Conservation (phyloP, 2,797 vertebrate genomes). For the Halcyon chelicuti region DNA sequence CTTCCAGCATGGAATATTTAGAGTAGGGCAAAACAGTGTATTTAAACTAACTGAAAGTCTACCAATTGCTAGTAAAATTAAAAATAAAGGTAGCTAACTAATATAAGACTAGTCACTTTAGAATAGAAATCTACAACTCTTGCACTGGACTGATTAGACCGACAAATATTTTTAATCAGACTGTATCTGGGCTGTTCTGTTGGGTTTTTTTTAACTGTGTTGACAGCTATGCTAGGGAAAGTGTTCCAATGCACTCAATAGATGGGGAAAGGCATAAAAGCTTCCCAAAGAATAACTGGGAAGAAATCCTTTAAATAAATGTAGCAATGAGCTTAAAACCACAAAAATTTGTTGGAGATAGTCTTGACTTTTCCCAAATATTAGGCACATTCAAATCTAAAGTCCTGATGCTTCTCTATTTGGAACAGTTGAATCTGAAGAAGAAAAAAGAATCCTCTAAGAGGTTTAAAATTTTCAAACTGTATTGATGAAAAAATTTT, state of each 20-base stretch:
- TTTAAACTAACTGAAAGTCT: neutral
- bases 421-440: neutral
- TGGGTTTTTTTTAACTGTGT: neutral
- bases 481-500: neutral
- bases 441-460: neutral
- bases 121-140: neutral
- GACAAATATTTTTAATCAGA: neutral
- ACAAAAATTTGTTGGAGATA: neutral
- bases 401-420: neutral
- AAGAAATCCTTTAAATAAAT: constrained; percentile 13
- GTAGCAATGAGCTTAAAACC: neutral
- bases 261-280: neutral
- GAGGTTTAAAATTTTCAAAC: neutral
- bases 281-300: constrained; percentile 10
- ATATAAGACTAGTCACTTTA: neutral
- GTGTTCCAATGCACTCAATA: neutral
- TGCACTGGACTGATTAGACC: neutral
- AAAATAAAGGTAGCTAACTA: neutral
- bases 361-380: neutral
- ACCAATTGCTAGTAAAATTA: neutral
- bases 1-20: neutral
- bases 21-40: neutral
- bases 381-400: neutral
- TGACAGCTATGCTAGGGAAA: constrained; percentile 27
- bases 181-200: neutral